Evolutionary conservation across 2,113 vertebrate species (phyloP), one percentile per base, ranked within the genome.

Genomic region (Plestiodon gilberti): DNA sequence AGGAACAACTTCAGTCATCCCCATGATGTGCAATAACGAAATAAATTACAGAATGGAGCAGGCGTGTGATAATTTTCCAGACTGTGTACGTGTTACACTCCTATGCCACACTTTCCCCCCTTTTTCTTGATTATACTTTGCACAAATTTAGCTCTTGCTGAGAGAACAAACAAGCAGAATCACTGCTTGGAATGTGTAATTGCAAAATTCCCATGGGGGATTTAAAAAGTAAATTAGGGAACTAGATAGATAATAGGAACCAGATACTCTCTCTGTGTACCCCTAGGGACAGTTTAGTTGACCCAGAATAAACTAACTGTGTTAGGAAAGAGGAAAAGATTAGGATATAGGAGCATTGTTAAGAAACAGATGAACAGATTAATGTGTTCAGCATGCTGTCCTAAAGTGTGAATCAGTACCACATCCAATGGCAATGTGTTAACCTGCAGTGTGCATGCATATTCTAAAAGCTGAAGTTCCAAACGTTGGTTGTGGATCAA

Each of bases 261-360:
- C 69, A 81, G 78, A 80, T 71, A 86, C 52, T 78, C 75, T 79
- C 13, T 30, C 59, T 81, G 59, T 61, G 14, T 30, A 35, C 62
- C 65, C 38, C 77, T 20, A 33, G 78, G 67, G 69, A 86, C 23
- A 74, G 57, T 74, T 74, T 52, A 73, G 85, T 64, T 81, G 69
- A 81, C 78, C 57, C 78, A 74, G 59, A 86, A 81, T 86, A 86
- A 86, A 73, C 28, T 80, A 86, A 73, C 55, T 35, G 38, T 85
- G 17, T 74, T 80, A 62, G 38, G 55, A 80, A 74, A 86, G 69
- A 48, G 83, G 40, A 74, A 86, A 55, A 61, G 55, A 62, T 80
- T 86, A 85, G 75, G 22, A 57, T 30, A 71, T 33, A 43, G 55
- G 52, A 71, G 55, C 76, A 43, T 80, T 64, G 55, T 86, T 52